Evolutionary conservation across 1,140 invertebrate genomes (phyloP).

Genomic region (Drosophila persimilis): DNA sequence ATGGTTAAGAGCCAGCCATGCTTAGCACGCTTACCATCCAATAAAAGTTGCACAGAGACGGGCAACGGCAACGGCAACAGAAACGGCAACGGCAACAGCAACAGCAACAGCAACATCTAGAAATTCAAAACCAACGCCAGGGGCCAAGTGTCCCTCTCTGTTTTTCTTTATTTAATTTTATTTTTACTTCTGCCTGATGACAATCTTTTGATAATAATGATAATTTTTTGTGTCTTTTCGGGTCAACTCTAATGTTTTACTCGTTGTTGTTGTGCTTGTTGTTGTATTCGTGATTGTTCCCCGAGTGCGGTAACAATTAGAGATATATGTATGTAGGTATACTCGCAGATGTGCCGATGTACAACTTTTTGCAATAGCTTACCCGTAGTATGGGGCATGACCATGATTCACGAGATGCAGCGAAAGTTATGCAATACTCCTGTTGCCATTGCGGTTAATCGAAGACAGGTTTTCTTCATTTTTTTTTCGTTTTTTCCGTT

Average conservation of each 20-base stretch:
- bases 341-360: neutral
- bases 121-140: conserved; percentile 65
- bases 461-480: conserved; percentile 42
- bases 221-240: conserved; percentile 45
- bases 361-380: neutral
- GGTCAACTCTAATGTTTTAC: conserved; percentile 37
- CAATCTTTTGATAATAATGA: conserved; percentile 65
- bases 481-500: too few species aligned
- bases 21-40: conserved; percentile 63
- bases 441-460: conserved; percentile 21
- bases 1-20: conserved; percentile 67
- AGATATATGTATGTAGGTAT: neutral
- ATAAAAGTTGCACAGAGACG: conserved; percentile 55
- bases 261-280: neutral
- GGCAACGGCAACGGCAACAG: too few species aligned
- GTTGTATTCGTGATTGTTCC: conserved; percentile 17
- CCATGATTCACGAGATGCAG: conserved; percentile 35
- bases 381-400: conserved; percentile 20
- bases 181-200: conserved; percentile 49
- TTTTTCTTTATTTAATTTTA: neutral
- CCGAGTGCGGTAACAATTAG: conserved; percentile 36
- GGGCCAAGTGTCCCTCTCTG: conserved; percentile 37
- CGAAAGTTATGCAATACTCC: conserved; percentile 59
- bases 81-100: neutral
- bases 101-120: conserved; percentile 27